phyloP scores from a whole-genome alignment of 2,888 invertebrate genomes.

The Uropetala carovei region DNA sequence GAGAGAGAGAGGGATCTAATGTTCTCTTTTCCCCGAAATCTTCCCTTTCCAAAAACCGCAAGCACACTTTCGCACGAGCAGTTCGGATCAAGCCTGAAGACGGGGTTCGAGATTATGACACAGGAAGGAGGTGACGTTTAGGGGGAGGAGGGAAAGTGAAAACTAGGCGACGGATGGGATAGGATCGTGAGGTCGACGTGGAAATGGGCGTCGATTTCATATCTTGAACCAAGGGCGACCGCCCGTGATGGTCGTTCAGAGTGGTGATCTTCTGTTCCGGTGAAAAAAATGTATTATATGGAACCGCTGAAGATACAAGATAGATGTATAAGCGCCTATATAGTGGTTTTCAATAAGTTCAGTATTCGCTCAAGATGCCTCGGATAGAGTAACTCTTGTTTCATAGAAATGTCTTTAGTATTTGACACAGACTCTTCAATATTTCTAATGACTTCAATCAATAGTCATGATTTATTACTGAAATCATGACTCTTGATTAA shows the following conservation, averaged over 20 bases:
- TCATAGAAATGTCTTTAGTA: no score
- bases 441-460: no score
- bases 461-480: no score
- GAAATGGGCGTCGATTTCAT: not conserved
- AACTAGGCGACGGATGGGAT: not conserved
- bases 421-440: no score
- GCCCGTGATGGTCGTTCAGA: not conserved
- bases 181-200: constrained; percentile 18
- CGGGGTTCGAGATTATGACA: not conserved
- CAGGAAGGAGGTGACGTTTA: not conserved
- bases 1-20: not conserved
- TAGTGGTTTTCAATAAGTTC: no score
- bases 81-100: constrained; percentile 1
- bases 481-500: no score
- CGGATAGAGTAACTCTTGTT: no score
- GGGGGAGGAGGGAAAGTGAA: not conserved
- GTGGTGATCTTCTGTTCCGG: not conserved
- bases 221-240: not conserved
- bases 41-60: not conserved
- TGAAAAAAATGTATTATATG: not conserved
- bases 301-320: not conserved
- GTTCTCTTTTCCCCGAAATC: not conserved
- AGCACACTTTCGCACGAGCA: not conserved
- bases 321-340: not conserved
- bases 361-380: no score